Evolutionary conservation across 2,888 invertebrate genomes (phyloP).

Genomic region (Incurvaria masculella): DNA sequence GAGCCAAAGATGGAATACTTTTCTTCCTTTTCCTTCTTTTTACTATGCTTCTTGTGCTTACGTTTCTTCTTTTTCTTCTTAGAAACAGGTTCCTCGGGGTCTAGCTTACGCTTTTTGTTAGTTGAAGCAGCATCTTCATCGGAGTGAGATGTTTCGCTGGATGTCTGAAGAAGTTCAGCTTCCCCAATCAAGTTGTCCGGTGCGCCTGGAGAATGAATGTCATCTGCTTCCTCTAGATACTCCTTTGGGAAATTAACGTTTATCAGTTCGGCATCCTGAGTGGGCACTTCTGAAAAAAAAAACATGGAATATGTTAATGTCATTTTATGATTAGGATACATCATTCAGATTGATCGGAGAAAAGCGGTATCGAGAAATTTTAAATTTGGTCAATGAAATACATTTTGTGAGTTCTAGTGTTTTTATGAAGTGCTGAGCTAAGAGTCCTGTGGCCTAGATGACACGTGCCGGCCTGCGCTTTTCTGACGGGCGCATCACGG

Average conservation of each 20-base stretch:
- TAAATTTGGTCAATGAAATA: too few species aligned
- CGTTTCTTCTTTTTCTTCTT: constrained; percentile 17
- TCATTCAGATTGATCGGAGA: too few species aligned
- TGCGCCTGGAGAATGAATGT: not conserved
- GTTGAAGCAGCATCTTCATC: not conserved
- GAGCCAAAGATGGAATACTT: constrained; percentile 10
- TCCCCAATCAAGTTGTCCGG: not conserved
- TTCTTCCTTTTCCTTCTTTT: constrained; percentile 16
- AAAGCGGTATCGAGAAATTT: too few species aligned
- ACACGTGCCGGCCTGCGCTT: too few species aligned
- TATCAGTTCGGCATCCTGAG: not conserved
- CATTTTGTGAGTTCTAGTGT: too few species aligned
- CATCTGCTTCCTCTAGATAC: not conserved
- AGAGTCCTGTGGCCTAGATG: too few species aligned
- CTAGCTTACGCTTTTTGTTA: constrained; percentile 1
- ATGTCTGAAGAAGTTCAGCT: not conserved
- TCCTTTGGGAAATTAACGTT: not conserved
- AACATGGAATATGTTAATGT: too few species aligned
- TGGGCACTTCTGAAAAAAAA: too few species aligned
- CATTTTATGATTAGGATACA: too few species aligned
- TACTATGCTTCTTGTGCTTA: constrained; percentile 22
- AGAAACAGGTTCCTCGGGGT: constrained; percentile 6
- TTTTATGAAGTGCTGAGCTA: too few species aligned
- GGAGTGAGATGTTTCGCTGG: not conserved
- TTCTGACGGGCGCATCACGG: too few species aligned